Conservation (phyloP, 1,140 invertebrate species). For the Gryon sp. region DNA sequence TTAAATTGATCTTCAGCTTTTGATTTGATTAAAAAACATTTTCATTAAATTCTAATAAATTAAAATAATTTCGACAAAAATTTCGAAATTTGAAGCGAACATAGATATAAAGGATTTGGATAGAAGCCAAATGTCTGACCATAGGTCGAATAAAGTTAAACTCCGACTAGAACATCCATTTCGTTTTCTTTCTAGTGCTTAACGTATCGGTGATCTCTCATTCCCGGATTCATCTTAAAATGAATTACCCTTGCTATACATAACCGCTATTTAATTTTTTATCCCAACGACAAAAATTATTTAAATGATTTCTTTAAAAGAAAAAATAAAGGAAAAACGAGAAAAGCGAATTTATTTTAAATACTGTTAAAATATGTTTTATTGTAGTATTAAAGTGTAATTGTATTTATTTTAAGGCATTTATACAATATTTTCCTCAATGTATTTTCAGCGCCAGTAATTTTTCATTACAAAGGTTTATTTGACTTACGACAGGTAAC, state of each 20-base stretch:
- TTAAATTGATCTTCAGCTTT: no score
- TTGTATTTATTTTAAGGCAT: slow-evolving; percentile 3
- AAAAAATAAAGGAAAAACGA: no score
- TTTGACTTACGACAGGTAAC: neutral
- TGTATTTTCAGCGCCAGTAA: neutral
- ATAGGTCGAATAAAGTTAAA: slow-evolving; percentile 35
- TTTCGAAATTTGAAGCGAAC: slow-evolving; percentile 36
- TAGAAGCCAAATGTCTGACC: slow-evolving; percentile 54
- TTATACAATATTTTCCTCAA: slow-evolving; percentile 1
- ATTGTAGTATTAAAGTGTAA: neutral
- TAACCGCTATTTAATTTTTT: slow-evolving; percentile 15
- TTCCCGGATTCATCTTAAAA: slow-evolving; percentile 36
- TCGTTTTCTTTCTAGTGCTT: slow-evolving; percentile 31
- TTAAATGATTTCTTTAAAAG: no score
- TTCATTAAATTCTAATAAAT: slow-evolving; percentile 11
- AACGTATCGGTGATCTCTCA: slow-evolving; percentile 20
- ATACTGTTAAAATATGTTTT: no score
- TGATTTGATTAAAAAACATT: no score
- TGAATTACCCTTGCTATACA: slow-evolving; percentile 41
- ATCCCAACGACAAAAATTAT: slow-evolving; percentile 26
- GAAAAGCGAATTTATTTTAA: no score
- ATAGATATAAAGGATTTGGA: slow-evolving; percentile 57
- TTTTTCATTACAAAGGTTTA: slow-evolving; percentile 2
- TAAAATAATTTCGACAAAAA: slow-evolving; percentile 20
- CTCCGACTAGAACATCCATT: slow-evolving; percentile 32